Base-by-base conservation (phyloP, 2,888 invertebrate genomes). In the Eupithecia insigniata region DNA sequence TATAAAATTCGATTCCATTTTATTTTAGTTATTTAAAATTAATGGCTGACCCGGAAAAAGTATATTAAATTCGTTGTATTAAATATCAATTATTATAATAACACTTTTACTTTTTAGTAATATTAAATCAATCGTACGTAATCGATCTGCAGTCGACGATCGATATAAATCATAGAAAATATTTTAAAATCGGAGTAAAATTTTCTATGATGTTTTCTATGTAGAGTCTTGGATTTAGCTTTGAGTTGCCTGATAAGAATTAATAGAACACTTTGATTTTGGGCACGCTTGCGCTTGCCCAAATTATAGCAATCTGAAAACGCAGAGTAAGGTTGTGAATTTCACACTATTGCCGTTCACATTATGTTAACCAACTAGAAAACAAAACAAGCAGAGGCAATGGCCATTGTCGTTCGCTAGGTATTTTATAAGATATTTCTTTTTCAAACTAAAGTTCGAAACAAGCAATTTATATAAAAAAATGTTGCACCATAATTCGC, bases 401-500 rank as follows among this genome's bases (percentile, higher is more conserved):
- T 39, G 14, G 14, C 10, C 14, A 39, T 39, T 39, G 36, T 14
- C 36, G 14, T 39, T 39, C 4, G 36, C 1, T 39, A 39, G 14
- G 2, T 39, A 14, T 39, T 39, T 39, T 16, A 39, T 39, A 39
- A 0, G 16, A 16, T 39, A 1, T 4, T 14, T 39, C 16, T 39
- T 39, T 5, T 39, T 39, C 10, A 5, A 39, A 5, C 39, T 0
- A 5, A 16, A 18, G 43, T 18, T 18, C 0, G 7, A 43, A 43
- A 43, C 43, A n/a, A 39, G 16, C 0, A 34, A 39, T 3, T 43
- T 18, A 5, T 14, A 28, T 58, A 1, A n/a, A 8, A 30, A 60
- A 65, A n/a, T 69, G 75, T 66, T 66, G 65, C n/a, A 72, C 72
- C 61, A 51, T 70, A 71, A 51, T 68, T 46, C 60, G 28, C 34